These are phyloP conservation scores for Galeruca laticollis DNA, from an alignment of 2,888 invertebrate genomes.

Conservation along the genomic window DNA sequence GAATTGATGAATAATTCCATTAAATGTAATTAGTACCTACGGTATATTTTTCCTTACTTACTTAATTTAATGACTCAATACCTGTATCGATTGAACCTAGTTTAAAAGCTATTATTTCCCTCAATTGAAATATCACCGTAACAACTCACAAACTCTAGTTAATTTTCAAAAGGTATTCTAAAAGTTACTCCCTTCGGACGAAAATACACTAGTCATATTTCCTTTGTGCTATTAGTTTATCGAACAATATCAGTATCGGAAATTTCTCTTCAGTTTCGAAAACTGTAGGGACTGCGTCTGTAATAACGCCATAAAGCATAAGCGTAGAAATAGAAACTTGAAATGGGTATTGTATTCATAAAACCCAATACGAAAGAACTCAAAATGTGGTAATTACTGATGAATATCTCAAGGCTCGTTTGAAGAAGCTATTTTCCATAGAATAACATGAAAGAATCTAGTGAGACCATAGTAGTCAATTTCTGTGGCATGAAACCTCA, in stretches of 20 bases:
- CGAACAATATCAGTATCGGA: conserved; percentile 35
- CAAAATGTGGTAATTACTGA: no score
- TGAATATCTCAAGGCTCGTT: no score
- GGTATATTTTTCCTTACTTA: neutral
- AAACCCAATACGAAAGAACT: no score
- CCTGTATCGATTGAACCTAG: neutral
- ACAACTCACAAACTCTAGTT: conserved; percentile 1
- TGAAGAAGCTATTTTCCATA: no score
- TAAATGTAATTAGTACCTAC: neutral
- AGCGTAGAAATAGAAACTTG: neutral
- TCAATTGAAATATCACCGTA: neutral
- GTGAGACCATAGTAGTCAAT: no score
- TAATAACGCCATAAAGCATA: neutral
- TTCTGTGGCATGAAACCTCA: no score
- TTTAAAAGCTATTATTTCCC: neutral
- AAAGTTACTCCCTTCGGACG: conserved; percentile 11
- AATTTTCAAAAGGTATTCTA: conserved; percentile 17
- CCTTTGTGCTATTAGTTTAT: conserved; percentile 34
- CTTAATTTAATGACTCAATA: neutral
- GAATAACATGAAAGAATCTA: no score
- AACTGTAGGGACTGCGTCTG: neutral
- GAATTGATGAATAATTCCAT: no score
- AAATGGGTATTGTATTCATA: no score
- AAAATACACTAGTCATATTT: conserved; percentile 37
- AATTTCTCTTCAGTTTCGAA: conserved; percentile 34